Conservation (phyloP, 1,140 invertebrate genomes). For the Anoplophora glabripennis region DNA sequence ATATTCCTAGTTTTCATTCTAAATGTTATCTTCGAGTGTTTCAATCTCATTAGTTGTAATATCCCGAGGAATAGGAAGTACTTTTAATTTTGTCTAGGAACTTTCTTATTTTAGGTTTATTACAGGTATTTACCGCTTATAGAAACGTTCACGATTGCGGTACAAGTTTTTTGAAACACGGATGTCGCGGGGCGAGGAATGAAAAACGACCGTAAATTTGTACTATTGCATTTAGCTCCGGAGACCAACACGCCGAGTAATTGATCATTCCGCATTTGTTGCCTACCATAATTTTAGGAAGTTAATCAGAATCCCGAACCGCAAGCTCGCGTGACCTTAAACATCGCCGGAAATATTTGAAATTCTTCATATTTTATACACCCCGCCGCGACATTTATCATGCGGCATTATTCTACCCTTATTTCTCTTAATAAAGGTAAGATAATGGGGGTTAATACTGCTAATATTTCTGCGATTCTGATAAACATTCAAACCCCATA, state of each 20-base stretch:
- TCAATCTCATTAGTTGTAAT: no score
- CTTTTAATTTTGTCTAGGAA: no score
- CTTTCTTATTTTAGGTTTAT: no score
- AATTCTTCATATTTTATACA: conserved; percentile 11
- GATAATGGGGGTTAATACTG: conserved; percentile 16
- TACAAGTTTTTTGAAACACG: no score
- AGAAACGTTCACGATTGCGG: no score
- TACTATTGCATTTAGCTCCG: not conserved
- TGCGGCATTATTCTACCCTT: conserved; percentile 4
- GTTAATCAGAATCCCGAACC: conserved; percentile 3
- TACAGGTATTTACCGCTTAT: no score
- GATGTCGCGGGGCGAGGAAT: no score
- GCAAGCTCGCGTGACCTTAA: conserved; percentile 3
- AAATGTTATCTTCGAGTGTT: no score
- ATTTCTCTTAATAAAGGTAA: conserved; percentile 15
- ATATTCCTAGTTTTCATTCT: no score
- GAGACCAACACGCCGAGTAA: not conserved
- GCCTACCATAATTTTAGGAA: conserved; percentile 2
- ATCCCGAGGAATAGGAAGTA: no score
- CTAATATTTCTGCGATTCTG: conserved; percentile 15
- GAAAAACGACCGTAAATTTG: no score
- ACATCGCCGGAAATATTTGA: conserved; percentile 7
- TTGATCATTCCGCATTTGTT: not conserved
- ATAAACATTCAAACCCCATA: not conserved
- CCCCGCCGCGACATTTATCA: conserved; percentile 2